Percentiles rank a stretch among this genome's conserved stretches.
Conservation (phyloP, 2,113 vertebrate species). For the Centropristis striata region DNA sequence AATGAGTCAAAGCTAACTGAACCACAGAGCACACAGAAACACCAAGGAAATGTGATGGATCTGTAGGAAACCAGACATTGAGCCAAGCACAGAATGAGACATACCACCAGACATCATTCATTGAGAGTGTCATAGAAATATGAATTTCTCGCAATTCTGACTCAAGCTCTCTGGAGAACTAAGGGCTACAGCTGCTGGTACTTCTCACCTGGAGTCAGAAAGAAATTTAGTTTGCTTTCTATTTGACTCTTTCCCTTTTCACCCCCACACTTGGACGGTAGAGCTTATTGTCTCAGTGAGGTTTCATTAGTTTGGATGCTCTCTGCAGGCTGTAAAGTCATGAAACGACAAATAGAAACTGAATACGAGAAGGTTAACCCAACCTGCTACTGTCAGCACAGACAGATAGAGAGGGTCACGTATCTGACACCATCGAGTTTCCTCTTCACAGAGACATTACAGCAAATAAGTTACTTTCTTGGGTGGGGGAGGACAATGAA, state of each 20-base stretch:
- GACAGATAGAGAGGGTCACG: background rate
- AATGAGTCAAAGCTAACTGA: background rate
- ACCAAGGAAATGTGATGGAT: background rate
- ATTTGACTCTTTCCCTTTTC: background rate
- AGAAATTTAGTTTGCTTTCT: background rate
- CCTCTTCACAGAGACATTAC: background rate
- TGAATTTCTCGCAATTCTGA: background rate
- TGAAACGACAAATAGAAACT: background rate
- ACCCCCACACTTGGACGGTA: background rate
- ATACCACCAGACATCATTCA: too few species aligned
- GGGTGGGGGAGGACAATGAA: background rate
- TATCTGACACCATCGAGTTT: background rate
- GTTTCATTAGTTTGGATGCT: constrained; percentile 10
- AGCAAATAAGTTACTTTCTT: background rate
- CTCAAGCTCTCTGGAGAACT: background rate
- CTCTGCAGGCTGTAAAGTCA: constrained; percentile 11
- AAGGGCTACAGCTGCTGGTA: background rate
- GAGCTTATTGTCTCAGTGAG: background rate
- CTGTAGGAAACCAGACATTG: too few species aligned
- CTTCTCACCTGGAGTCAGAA: background rate
- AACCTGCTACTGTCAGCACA: constrained; percentile 5
- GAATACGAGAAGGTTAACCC: background rate
- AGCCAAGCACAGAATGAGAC: too few species aligned
- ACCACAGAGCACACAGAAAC: background rate
- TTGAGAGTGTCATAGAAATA: background rate